Evolutionary conservation across 2,113 vertebrate genomes (phyloP), one percentile per base, ranked within the genome.

Genomic region (Sus scrofa): DNA sequence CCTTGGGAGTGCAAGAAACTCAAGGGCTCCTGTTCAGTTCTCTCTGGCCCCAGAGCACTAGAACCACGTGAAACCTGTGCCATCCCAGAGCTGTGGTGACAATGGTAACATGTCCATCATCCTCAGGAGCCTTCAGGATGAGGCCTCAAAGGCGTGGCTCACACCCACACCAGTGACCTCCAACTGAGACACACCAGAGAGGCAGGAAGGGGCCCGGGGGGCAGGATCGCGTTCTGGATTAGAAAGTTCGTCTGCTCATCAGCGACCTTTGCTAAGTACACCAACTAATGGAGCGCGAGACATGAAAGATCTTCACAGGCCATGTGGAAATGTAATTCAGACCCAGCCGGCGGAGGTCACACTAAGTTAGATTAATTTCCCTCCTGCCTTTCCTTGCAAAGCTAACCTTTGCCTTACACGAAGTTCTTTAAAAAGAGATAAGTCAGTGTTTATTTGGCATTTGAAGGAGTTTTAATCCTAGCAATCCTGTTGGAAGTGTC

Each of bases 231-330:
- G 82, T 70, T 90, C 96, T 32, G 96, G 95, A 82, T 0, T 52
- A 85, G 98, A 97, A 96, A 97, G 95, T 96, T 32, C 54, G 68
- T 96, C 91, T 98, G 92, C 86, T 97, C 97, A 95, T 94, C 97
- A 96, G 26, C 32, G 95, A 96, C 96, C 97, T 96, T 97, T 81
- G 24, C 91, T 97, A 96, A 98, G 93, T 58, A 91, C 96, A 97
- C 96, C 97, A 98, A 82, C 96, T 97, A 98, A 98, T 97, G 98
- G 97, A 98, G 97, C 26, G 0, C 98, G 98, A 98, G 97, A 97
- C 96, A 82, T 95, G 92, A 97, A 96, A 54, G 96, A 98, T 97
- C 97, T 97, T 97, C 91, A 7, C 84, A 39, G 96, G 86, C 89
- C 67, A 65, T 27, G 83, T 96, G 96, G 97, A 98, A 96, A 95